phyloP scores from a whole-genome alignment of 2,797 vertebrate genomes.

The Paedocypris micromegethes region DNA sequence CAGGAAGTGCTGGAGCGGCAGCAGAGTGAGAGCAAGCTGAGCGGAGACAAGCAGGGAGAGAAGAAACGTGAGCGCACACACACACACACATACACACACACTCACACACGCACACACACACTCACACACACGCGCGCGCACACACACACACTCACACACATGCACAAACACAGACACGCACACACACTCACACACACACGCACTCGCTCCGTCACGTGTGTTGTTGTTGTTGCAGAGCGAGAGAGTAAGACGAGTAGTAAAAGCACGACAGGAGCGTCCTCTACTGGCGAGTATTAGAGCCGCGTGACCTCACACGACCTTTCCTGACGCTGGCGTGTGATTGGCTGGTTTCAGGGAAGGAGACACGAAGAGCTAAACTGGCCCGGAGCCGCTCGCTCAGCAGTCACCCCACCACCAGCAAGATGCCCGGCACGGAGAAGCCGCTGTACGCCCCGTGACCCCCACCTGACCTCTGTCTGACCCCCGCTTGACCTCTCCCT shows the following conservation, averaged over 20 bases:
- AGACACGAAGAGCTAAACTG: slow-evolving; percentile 86
- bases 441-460: slow-evolving; percentile 52
- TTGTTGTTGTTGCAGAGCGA: slow-evolving; percentile 70
- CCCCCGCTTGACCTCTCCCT: not conserved
- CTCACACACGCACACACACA: too few relatives aligned
- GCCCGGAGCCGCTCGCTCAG: slow-evolving; percentile 90
- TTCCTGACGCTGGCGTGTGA: slow-evolving; percentile 17
- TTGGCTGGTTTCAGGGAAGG: slow-evolving; percentile 74
- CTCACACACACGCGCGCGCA: too few relatives aligned
- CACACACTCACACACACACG: too few relatives aligned
- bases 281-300: slow-evolving; percentile 58
- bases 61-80: slow-evolving; percentile 79
- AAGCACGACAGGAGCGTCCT: slow-evolving; percentile 71
- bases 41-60: slow-evolving; percentile 73
- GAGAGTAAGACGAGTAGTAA: slow-evolving; percentile 81
- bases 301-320: too few relatives aligned
- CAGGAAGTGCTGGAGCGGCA: slow-evolving; percentile 89
- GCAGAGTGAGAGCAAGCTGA: slow-evolving; percentile 71
- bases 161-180: too few relatives aligned
- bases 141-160: too few relatives aligned
- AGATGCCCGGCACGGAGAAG: slow-evolving; percentile 79
- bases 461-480: not conserved
- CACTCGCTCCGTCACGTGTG: not conserved
- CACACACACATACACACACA: too few relatives aligned
- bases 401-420: slow-evolving; percentile 81